Base-by-base conservation (phyloP, 2,888 invertebrate genomes). In the Zonitis immaculata region DNA sequence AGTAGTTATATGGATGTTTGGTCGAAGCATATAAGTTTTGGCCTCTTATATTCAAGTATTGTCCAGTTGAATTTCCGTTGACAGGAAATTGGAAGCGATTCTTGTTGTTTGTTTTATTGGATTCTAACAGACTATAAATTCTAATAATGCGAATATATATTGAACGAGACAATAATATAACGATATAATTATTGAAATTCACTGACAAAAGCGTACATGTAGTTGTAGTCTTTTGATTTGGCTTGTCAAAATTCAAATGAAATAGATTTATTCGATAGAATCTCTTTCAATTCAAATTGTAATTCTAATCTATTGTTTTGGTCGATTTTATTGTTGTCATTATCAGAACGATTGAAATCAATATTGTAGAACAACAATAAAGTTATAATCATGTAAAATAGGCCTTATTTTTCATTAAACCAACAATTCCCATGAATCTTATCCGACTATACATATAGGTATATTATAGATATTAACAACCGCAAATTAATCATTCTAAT, bases 401-500 rank as follows among this genome's bases (percentile, higher is more conserved):
- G 22, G 22, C 22, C 3, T 22, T 22, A 22, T 22, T 22, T 4
- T 5, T 22, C 22, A 5, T 22, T 22, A n/a, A n/a, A 4, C 22
- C 3, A 22, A 5, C 22, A 22, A 22, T 22, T 22, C 22, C 22
- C n/a, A n/a, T n/a, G n/a, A n/a, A n/a, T n/a, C n/a, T n/a, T n/a
- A n/a, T n/a, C n/a, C n/a, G n/a, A n/a, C n/a, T n/a, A n/a, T n/a
- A n/a, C n/a, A n/a, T n/a, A n/a, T n/a, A n/a, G n/a, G 51, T 53
- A 56, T 61, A 59, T 58, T 58, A 52, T 59, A 60, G 62, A 57
- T 55, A 64, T 61, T 61, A 63, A 60, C 54, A 55, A 52, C 57
- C 54, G 59, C 60, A 61, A 62, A 70, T 71, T 69, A 70, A 70
- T 71, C 69, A 70, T 61, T 52, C 58, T 61, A 61, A 61, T 39